Conservation (phyloP, 2,888 invertebrate species). For the Kuschelorhynchus macadamiae region DNA sequence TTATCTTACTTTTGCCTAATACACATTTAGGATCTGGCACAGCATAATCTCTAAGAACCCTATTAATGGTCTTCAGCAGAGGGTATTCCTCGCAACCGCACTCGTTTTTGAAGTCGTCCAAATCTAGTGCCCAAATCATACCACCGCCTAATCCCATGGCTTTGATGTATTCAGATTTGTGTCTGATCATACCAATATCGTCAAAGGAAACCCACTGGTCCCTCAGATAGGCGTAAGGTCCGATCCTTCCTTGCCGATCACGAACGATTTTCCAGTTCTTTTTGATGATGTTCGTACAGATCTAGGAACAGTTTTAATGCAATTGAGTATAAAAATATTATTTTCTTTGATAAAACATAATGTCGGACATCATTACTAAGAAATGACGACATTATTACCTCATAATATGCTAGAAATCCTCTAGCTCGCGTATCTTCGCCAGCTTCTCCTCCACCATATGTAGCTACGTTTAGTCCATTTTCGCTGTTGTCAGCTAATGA, state of each 20-base stretch:
- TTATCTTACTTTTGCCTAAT: conserved; percentile 64
- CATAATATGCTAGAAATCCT: conserved; percentile 91
- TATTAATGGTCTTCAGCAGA: conserved; percentile 83
- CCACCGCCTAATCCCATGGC: conserved; percentile 86
- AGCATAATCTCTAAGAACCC: conserved; percentile 80
- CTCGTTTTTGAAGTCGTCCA: conserved; percentile 87
- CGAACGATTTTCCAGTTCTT: conserved; percentile 83
- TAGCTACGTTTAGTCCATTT: conserved; percentile 80
- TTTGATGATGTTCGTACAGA: conserved; percentile 83
- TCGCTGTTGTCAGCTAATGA: conserved; percentile 79
- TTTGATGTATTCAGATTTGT: conserved; percentile 87
- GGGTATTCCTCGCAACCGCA: conserved; percentile 89
- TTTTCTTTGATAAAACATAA: no score
- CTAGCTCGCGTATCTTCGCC: conserved; percentile 90
- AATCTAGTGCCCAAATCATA: conserved; percentile 92
- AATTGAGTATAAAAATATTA: no score
- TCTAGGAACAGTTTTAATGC: no score
- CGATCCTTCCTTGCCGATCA: conserved; percentile 86
- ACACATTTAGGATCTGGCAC: conserved; percentile 77
- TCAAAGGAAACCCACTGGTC: conserved; percentile 97
- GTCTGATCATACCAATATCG: conserved; percentile 85
- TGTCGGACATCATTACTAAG: no score
- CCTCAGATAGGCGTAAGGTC: conserved; percentile 86
- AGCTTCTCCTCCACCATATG: conserved; percentile 90
- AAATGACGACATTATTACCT: conserved; percentile 74